Base-by-base conservation (phyloP, 1,140 invertebrate species). In the Drosophila ogumai region DNA sequence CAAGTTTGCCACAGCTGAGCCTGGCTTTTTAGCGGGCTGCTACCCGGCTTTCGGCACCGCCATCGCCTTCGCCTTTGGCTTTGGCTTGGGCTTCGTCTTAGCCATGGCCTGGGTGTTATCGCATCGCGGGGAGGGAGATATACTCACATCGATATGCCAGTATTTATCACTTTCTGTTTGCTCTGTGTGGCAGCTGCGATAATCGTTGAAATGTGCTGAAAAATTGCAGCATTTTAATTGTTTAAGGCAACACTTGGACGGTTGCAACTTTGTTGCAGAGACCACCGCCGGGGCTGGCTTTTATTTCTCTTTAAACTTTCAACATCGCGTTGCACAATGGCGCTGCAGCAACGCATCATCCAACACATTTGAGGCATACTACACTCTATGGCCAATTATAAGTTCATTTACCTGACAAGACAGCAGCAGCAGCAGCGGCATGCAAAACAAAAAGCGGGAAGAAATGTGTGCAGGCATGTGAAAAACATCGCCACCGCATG, bases 341-440 rank as follows among this genome's bases (percentile, higher is more conserved):
- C 60, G 34, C 38, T 71, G 69, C 75, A 69, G 19, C 57, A 66
- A 78, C 75, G 74, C 75, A 78, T 78, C 75, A 61, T 61, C 43
- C 52, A 52, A 61, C 46, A 74, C 69, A 61, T 55, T 40, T 59
- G 50, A 65, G 56, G 28, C 61, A 65, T 44, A 47, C 78, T 44
- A 44, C 68, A 44, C 60, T 85, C 79, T 87, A 71, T 87, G 79
- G 82, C 79, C 82, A 87, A 86, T 87, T 86, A 87, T 87, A 87
- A 87, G 85, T 90, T 90, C 85, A 90, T 90, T 90, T 90, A 90
- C 85, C 85, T 79, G 86, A 61, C 73, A 55, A 19, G 32, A n/a
- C n/a, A 34, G 28, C n/a, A 74, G 47, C 4, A 6, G 47, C 28
- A 19, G n/a, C 49, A 69, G 43, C 64, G 61, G 46, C 67, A 85